A percentile compares a stretch with the other conserved stretches of the same genome.
Evolutionary conservation across 2,113 vertebrate species (phyloP).

Genomic region (Cyrtonyx montezumae): DNA sequence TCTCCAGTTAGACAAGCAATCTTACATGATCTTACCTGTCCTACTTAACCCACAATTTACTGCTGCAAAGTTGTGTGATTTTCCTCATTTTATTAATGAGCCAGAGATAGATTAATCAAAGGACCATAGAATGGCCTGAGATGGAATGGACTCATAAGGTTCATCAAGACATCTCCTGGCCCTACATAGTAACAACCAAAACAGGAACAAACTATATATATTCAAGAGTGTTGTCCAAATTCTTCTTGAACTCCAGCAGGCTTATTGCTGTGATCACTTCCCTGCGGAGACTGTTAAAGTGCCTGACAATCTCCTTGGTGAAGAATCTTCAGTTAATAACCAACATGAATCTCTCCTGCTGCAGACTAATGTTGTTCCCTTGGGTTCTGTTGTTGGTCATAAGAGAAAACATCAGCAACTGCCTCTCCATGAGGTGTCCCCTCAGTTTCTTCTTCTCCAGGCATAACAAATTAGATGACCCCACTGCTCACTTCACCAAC

Average conservation of each 20-base stretch:
- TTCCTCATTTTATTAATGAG: not conserved
- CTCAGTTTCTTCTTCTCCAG: not conserved
- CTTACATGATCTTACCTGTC: not conserved
- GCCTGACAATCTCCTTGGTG: not conserved
- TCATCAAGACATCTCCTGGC: not conserved
- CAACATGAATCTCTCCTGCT: not conserved
- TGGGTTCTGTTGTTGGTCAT: not conserved
- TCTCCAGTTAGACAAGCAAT: not conserved
- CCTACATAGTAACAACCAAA: not conserved
- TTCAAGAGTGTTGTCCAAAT: not conserved
- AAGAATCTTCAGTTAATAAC: not conserved
- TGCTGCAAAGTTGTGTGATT: not conserved
- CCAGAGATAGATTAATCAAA: not conserved
- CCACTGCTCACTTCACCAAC: not conserved
- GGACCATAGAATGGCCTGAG: not conserved
- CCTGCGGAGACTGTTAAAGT: not conserved
- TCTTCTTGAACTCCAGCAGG: not conserved
- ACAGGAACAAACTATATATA: not conserved
- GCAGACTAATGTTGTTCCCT: not conserved
- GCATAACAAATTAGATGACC: not conserved
- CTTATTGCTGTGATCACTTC: not conserved
- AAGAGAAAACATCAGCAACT: not conserved
- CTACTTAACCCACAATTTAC: not conserved
- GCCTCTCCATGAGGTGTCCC: not conserved
- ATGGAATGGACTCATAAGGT: not conserved